Evolutionary conservation across 2,113 vertebrate species (phyloP).

Genomic region (Nibea albiflora): DNA sequence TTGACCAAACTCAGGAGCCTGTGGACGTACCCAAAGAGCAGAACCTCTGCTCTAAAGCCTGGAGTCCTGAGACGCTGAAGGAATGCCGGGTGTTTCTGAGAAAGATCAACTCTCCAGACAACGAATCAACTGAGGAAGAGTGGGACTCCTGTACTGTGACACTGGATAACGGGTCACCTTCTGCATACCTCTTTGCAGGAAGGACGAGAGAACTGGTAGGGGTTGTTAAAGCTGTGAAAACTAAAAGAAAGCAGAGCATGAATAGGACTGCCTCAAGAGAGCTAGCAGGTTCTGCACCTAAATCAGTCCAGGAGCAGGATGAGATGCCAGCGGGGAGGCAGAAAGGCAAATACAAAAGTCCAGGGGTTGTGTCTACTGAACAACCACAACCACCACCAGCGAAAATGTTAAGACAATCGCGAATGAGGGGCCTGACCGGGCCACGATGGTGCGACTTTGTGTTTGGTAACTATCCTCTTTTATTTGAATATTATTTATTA

Average conservation of each 20-base stretch:
- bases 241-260: conserved; percentile 51
- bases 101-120: conserved; percentile 92
- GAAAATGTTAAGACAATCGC: conserved; percentile 90
- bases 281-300: conserved; percentile 28
- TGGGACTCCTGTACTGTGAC: conserved; percentile 83
- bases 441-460: conserved; percentile 92
- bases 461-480: conserved; percentile 86
- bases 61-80: conserved; percentile 91
- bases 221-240: conserved; percentile 78
- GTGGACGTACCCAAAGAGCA: conserved; percentile 77
- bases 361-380: conserved; percentile 58
- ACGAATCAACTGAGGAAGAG: conserved; percentile 80
- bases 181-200: conserved; percentile 67
- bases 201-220: conserved; percentile 53
- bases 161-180: conserved; percentile 79
- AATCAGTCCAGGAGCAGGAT: conserved; percentile 57
- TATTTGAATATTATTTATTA: background rate
- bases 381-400: conserved; percentile 79
- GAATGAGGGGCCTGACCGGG: conserved; percentile 88
- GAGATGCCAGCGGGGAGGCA: conserved; percentile 35
- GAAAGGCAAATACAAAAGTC: conserved; percentile 68
- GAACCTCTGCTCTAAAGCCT: conserved; percentile 85
- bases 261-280: conserved; percentile 49
- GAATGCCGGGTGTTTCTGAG: conserved; percentile 96
- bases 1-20: conserved; percentile 58